A percentile compares a stretch with the other conserved stretches of the same genome.
Evolutionary conservation across 1,140 invertebrate genomes (phyloP).

Genomic region (Penaeus japonicus): DNA sequence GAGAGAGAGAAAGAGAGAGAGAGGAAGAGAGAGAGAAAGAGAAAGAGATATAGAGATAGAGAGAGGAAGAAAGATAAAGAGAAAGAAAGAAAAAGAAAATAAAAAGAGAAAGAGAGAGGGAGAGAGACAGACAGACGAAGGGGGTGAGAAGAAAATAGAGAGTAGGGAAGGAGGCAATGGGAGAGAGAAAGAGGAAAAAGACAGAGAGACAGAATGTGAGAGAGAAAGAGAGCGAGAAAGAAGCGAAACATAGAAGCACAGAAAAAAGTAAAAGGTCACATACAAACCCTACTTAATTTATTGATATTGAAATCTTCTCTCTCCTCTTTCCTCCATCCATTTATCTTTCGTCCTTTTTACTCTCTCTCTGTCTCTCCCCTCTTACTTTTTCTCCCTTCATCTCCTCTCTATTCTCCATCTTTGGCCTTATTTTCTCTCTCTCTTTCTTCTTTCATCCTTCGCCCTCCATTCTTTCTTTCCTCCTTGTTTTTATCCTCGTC

Average conservation of each 20-base stretch:
- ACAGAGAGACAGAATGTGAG: neutral
- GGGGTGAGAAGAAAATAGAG: neutral
- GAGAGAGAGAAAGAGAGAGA: neutral
- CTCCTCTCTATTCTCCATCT: too few relatives aligned
- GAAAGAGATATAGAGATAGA: neutral
- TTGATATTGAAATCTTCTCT: neutral
- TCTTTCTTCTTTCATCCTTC: too few relatives aligned
- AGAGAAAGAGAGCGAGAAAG: conserved; percentile 1
- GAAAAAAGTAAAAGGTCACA: neutral
- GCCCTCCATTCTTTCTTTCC: too few relatives aligned
- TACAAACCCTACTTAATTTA: too few relatives aligned
- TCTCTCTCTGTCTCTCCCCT: too few relatives aligned
- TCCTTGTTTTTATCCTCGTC: too few relatives aligned
- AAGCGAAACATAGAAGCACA: conserved; percentile 11
- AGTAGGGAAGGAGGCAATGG: too few relatives aligned
- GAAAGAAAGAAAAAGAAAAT: neutral
- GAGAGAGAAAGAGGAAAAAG: neutral
- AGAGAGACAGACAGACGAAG: neutral
- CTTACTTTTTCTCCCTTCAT: too few relatives aligned
- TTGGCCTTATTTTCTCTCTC: too few relatives aligned
- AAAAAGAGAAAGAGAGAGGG: neutral
- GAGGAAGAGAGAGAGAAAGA: neutral
- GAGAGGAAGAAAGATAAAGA: too few relatives aligned
- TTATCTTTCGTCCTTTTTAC: too few relatives aligned
- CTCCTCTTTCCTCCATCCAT: too few relatives aligned